A percentile compares a stretch with the other conserved stretches of the same genome.
These are phyloP conservation scores for Lasioglossum marginatum DNA, from an alignment of 2,888 invertebrate genomes.

Conservation along the genomic window DNA sequence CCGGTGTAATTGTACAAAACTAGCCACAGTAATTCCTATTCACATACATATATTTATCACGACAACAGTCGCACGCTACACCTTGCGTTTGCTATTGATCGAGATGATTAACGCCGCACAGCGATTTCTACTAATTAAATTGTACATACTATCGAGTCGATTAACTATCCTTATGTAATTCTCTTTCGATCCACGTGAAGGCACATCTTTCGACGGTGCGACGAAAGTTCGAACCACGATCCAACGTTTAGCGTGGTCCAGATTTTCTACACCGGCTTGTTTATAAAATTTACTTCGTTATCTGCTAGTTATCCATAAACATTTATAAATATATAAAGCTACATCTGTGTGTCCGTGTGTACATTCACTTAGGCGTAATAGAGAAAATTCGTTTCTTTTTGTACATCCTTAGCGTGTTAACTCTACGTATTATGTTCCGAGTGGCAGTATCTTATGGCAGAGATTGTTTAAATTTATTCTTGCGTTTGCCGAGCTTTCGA, in stretches of 20 bases:
- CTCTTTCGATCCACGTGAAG: slow-evolving; percentile 52
- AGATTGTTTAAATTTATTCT: neutral
- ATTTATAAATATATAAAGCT: slow-evolving; percentile 71
- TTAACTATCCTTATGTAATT: slow-evolving; percentile 50
- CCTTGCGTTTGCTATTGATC: neutral
- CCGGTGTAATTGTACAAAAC: slow-evolving; percentile 57
- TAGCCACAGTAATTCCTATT: slow-evolving; percentile 62
- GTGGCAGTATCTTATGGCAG: slow-evolving; percentile 52
- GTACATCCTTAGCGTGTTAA: slow-evolving; percentile 68
- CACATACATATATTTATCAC: slow-evolving; percentile 56
- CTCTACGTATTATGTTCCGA: slow-evolving; percentile 50
- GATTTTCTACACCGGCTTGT: neutral
- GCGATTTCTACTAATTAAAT: slow-evolving; percentile 47
- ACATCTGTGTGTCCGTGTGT: slow-evolving; percentile 53
- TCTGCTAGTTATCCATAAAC: slow-evolving; percentile 40
- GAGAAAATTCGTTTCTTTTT: slow-evolving; percentile 56
- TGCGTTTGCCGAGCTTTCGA: neutral
- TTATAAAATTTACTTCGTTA: slow-evolving; percentile 27
- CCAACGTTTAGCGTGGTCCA: neutral
- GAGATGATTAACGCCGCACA: slow-evolving; percentile 15
- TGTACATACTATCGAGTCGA: slow-evolving; percentile 49
- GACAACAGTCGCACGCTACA: slow-evolving; percentile 15
- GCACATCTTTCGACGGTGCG: slow-evolving; percentile 19
- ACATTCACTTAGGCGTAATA: slow-evolving; percentile 67
- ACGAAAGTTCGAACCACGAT: neutral